Percentiles rank a stretch among this genome's conserved stretches.
Evolutionary conservation across 2,888 invertebrate species (phyloP).

Genomic region (Lottia gigantea): DNA sequence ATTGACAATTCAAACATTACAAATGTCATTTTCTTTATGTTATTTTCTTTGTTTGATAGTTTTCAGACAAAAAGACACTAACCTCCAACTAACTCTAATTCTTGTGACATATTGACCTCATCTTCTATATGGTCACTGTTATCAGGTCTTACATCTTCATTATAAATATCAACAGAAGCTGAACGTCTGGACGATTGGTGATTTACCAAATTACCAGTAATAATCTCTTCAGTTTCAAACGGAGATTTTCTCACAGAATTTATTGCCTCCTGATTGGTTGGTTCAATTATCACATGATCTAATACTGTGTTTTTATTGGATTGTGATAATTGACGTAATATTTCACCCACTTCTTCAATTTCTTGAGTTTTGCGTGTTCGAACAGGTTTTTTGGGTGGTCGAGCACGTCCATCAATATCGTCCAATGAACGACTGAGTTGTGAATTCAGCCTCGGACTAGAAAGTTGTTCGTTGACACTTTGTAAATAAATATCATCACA

Average conservation of each 20-base stretch:
- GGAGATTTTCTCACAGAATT: neutral
- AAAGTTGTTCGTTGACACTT: neutral
- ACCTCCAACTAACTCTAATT: constrained; percentile 38
- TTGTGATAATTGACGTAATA: neutral
- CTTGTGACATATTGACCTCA: constrained; percentile 14
- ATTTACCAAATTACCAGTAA: neutral
- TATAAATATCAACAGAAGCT: neutral
- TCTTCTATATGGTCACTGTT: neutral
- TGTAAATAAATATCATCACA: constrained; percentile 20
- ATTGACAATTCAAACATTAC: too few relatives aligned
- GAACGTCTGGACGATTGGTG: neutral
- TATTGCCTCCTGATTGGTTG: neutral
- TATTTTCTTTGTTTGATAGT: too few relatives aligned
- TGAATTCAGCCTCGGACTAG: neutral
- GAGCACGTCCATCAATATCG: neutral
- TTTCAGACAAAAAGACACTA: neutral
- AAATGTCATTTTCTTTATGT: too few relatives aligned
- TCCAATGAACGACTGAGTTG: constrained; percentile 1
- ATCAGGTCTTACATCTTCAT: constrained; percentile 2
- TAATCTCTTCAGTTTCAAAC: neutral
- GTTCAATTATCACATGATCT: neutral
- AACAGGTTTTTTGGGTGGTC: neutral
- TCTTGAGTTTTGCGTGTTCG: neutral
- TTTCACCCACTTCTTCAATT: neutral
- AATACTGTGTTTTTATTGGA: neutral